Percentiles rank a stretch among this genome's conserved stretches.
Conservation (phyloP, 2,888 invertebrate species). For the Orthosia gracilis region DNA sequence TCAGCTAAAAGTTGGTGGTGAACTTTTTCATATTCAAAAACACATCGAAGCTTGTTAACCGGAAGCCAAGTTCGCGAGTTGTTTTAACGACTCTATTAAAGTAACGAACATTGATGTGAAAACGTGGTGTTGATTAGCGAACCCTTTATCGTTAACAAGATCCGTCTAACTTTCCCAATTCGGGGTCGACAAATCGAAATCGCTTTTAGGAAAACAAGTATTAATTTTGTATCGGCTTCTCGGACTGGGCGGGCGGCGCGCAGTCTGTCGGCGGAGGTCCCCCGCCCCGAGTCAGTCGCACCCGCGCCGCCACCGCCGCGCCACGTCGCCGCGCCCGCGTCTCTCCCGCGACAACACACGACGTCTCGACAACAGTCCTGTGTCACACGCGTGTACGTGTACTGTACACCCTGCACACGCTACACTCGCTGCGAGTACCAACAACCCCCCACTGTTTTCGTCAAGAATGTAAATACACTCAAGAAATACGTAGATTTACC, state of each 20-base stretch:
- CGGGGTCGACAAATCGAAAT: slow-evolving; percentile 90
- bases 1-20: slow-evolving; percentile 15
- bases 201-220: slow-evolving; percentile 91
- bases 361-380: slow-evolving; percentile 69
- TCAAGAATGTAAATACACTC: slow-evolving; percentile 68
- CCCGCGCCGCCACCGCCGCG: slow-evolving; percentile 80
- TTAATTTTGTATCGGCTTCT: slow-evolving; percentile 90
- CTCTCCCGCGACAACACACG: slow-evolving; percentile 72
- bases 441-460: slow-evolving; percentile 57
- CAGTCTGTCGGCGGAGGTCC: slow-evolving; percentile 77
- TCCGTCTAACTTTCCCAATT: slow-evolving; percentile 89
- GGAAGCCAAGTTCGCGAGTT: slow-evolving; percentile 57
- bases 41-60: slow-evolving; percentile 45
- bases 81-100: slow-evolving; percentile 70
- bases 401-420: slow-evolving; percentile 58
- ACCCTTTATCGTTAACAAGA: slow-evolving; percentile 90
- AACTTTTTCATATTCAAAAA: slow-evolving; percentile 51
- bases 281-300: slow-evolving; percentile 84
- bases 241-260: slow-evolving; percentile 82
- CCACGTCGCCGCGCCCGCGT: slow-evolving; percentile 76
- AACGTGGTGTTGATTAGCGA: slow-evolving; percentile 83
- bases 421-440: slow-evolving; percentile 43
- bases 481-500: slow-evolving; percentile 75
- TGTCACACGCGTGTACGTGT: slow-evolving; percentile 60
- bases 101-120: slow-evolving; percentile 71